Evolutionary conservation across 2,888 invertebrate species (phyloP), one percentile per base, ranked within the genome.

Genomic region (Dastarcus helophoroides): DNA sequence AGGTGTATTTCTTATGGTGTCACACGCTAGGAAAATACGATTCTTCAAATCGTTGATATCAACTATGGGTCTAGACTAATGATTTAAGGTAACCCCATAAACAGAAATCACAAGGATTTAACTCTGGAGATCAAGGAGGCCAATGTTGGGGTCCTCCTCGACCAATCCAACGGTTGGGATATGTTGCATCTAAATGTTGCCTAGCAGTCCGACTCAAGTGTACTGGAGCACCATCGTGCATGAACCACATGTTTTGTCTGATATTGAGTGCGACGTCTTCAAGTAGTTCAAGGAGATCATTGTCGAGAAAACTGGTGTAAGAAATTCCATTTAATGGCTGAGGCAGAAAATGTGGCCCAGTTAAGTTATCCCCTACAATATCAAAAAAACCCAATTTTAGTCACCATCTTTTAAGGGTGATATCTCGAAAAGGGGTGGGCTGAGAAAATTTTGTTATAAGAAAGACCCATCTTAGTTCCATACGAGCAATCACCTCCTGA

Each of bases 341-440:
- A 26, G 31, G 26, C 10, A 31, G 24, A 17, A 31, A 25, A 31
- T 24, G 13, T 10, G 19, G 25, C 26, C 17, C 31, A 25, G 26
- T 26, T 8, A 31, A 26, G 9, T 26, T 4, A 19, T 31, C 19
- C 24, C 26, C 26, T 13, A 19, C 13, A 28, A 21, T n/a, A n/a
- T n/a, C n/a, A n/a, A n/a, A n/a, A n/a, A n/a, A n/a, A n/a, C n/a
- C n/a, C n/a, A n/a, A n/a, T n/a, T n/a, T n/a, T n/a, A n/a, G n/a
- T n/a, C n/a, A n/a, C n/a, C n/a, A n/a, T n/a, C n/a, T n/a, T n/a
- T n/a, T n/a, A n/a, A n/a, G n/a, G n/a, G n/a, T n/a, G n/a, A n/a
- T n/a, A n/a, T n/a, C n/a, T n/a, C n/a, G n/a, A n/a, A n/a, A n/a
- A n/a, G n/a, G n/a, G n/a, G n/a, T n/a, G n/a, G n/a, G n/a, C n/a